Evolutionary conservation across 2,113 vertebrate species (phyloP), one percentile per base, ranked within the genome.

Genomic region (Harpagus bidentatus): DNA sequence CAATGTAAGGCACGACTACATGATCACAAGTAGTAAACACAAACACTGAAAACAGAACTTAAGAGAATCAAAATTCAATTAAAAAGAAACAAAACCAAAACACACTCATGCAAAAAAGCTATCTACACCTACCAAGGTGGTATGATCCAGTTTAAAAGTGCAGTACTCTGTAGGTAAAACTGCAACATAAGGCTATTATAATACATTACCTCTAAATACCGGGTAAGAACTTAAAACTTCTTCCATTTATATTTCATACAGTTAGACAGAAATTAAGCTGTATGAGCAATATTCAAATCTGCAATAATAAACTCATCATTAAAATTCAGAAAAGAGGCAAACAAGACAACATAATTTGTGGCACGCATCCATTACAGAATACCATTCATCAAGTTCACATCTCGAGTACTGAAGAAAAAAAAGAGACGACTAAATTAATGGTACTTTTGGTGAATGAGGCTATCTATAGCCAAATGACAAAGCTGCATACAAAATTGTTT

Each of bases 1-100:
- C 97, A 98, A 98, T 96, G 96, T 99, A 98, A 99, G 99, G 98
- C 99, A 99, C 98, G 97, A 98, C 97, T 98, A 99, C 98, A 98
- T 98, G 96, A 98, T 97, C 97, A 98, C 98, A 97, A 97, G 79
- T 95, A 97, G 96, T 97, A 97, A 98, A 98, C 90, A 98, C 93
- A 98, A 88, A 96, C 97, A 98, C 85, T 95, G 86, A 97, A 97
- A 97, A 87, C 4, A 97, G 93, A 97, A 98, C 94, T 90, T 90
- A 95, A 95, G 94, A 89, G 80, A 90, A 94, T 65, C 59, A 29
- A 95, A 86, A 28, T 77, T 82, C 56, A 94, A 95, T 82, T 92
- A 95, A 82, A 96, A 97, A 97, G 97, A 94, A 82, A 42, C 53
- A 88, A 81, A 95, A 74, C 7, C 47, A 47, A 91, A 93, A 71